These are phyloP conservation scores for Apis dorsata DNA, from an alignment of 1,140 invertebrate genomes.

Conservation along the genomic window DNA sequence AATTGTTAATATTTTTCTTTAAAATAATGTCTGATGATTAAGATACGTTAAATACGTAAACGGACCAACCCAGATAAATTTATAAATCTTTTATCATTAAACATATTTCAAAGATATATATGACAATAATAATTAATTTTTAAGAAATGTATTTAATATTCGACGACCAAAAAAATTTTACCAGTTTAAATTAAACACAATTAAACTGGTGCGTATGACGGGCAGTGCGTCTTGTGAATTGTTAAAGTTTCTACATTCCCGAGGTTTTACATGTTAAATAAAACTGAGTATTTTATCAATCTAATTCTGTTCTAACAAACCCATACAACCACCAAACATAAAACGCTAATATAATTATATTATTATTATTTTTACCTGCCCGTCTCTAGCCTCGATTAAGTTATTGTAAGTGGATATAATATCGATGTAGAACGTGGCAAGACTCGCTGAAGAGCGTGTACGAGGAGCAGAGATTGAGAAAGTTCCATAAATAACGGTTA, in stretches of 20 bases:
- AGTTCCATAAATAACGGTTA: too few relatives aligned
- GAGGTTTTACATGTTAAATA: background rate
- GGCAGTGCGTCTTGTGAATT: constrained; percentile 18
- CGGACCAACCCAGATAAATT: constrained; percentile 55
- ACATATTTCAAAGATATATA: constrained; percentile 27
- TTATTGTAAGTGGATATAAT: constrained; percentile 26
- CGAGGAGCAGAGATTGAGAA: background rate
- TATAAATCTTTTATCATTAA: constrained; percentile 33
- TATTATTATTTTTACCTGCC: constrained; percentile 36
- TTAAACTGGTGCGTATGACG: constrained; percentile 40
- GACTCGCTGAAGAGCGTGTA: constrained; percentile 57
- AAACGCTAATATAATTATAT: constrained; percentile 44
- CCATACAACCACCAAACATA: constrained; percentile 39
- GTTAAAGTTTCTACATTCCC: background rate
- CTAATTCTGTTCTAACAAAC: constrained; percentile 21
- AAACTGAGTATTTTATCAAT: constrained; percentile 36
- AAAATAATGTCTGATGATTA: constrained; percentile 21
- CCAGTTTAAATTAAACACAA: constrained; percentile 15
- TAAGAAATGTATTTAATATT: constrained; percentile 12
- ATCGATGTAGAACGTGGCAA: constrained; percentile 65
- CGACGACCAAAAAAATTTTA: constrained; percentile 2
- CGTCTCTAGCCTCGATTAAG: constrained; percentile 18
- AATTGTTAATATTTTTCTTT: background rate
- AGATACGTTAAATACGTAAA: constrained; percentile 15
- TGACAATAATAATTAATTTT: constrained; percentile 28